A percentile compares a stretch with the other conserved stretches of the same genome.
phyloP scores from a whole-genome alignment of 2,113 vertebrate species.

The Nannobrachium achirus region DNA sequence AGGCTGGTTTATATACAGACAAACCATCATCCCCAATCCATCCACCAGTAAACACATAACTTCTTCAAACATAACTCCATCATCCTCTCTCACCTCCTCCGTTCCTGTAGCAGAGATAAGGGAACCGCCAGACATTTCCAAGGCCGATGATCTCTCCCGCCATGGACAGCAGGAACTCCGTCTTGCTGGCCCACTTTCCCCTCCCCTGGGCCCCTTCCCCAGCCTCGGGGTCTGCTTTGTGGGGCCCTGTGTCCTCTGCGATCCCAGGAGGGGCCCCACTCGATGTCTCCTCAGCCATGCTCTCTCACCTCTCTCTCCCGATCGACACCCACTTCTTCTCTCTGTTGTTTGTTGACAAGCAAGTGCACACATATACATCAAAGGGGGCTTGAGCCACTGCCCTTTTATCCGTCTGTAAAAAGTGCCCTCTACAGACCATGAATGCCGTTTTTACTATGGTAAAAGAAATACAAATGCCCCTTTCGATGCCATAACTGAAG shows the following conservation, averaged over 20 bases:
- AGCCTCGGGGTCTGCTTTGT: slow-evolving; percentile 16
- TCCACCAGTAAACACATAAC: background rate
- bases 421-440: too few species aligned
- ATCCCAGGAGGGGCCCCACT: background rate
- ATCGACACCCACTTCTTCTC: too few species aligned
- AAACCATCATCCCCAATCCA: background rate
- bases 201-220: slow-evolving; percentile 68
- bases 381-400: too few species aligned
- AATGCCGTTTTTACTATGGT: too few species aligned
- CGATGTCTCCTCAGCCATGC: slow-evolving; percentile 62
- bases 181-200: slow-evolving; percentile 90
- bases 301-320: background rate
- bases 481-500: too few species aligned
- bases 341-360: too few species aligned
- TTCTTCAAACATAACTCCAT: background rate
- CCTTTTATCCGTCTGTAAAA: too few species aligned
- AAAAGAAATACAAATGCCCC: too few species aligned
- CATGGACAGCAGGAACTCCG: slow-evolving; percentile 89
- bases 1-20: too few species aligned
- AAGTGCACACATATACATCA: too few species aligned
- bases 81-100: slow-evolving; percentile 84
- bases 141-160: slow-evolving; percentile 92
- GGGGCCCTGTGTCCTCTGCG: slow-evolving; percentile 9
- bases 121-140: slow-evolving; percentile 91
- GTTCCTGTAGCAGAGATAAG: slow-evolving; percentile 90